These are phyloP conservation scores for Phymastichus coffea DNA, from an alignment of 1,140 invertebrate species.

Conservation along the genomic window DNA sequence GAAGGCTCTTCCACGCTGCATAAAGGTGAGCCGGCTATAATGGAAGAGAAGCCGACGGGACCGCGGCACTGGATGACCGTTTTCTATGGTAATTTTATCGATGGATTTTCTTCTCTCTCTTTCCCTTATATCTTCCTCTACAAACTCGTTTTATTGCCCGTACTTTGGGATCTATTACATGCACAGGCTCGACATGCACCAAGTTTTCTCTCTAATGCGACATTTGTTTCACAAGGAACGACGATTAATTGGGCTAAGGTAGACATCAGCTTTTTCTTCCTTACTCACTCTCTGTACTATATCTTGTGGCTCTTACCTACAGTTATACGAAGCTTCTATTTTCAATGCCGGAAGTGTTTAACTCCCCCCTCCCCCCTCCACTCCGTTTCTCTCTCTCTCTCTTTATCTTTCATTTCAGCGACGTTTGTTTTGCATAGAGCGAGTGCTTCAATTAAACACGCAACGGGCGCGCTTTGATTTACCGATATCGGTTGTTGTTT, in stretches of 20 bases:
- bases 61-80: slow-evolving; percentile 12
- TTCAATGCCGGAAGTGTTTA: no score
- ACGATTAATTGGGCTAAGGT: no score
- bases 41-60: neutral
- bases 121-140: no score
- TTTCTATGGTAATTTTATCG: slow-evolving; percentile 32
- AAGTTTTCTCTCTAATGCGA: neutral
- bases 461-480: neutral
- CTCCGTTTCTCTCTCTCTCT: no score
- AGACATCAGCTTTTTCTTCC: no score
- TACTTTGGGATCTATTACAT: no score
- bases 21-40: neutral
- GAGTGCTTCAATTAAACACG: slow-evolving; percentile 1
- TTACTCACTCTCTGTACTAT: no score
- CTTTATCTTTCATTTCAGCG: neutral
- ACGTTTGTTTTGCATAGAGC: slow-evolving; percentile 1
- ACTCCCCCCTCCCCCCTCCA: neutral
- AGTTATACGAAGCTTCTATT: no score
- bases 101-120: slow-evolving; percentile 7
- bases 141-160: neutral
- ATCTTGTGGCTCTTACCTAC: no score
- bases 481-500: no score
- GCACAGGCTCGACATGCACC: no score
- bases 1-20: neutral
- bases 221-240: slow-evolving; percentile 1